phyloP scores from a whole-genome alignment of 2,113 vertebrate genomes.

The Empidonax traillii region DNA sequence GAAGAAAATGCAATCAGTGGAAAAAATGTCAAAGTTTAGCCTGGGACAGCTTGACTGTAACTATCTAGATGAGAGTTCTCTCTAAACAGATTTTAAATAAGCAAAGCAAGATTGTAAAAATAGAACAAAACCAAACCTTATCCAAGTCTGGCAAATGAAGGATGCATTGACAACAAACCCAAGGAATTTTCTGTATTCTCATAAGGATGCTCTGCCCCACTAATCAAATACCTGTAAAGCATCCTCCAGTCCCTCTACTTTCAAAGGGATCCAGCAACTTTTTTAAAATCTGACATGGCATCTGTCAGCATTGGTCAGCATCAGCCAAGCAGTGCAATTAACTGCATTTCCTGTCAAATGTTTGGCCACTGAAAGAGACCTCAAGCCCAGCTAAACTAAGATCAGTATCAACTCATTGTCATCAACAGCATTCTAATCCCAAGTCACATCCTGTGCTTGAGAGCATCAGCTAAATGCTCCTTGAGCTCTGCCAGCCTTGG shows the following conservation, averaged over 20 bases:
- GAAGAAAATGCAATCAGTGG: slow-evolving; percentile 27
- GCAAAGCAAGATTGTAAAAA: not conserved
- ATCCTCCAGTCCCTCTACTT: not conserved
- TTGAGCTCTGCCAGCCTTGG: not conserved
- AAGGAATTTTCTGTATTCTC: not conserved
- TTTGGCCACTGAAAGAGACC: not conserved
- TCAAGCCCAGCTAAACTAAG: not conserved
- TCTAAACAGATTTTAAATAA: not conserved
- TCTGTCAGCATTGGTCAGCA: slow-evolving; percentile 3
- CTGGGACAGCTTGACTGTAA: not conserved
- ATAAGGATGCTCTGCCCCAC: not conserved
- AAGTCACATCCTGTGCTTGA: not conserved
- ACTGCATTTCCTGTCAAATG: slow-evolving; percentile 19
- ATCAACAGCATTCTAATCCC: not conserved
- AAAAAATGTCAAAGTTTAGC: slow-evolving; percentile 38
- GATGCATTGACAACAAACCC: not conserved
- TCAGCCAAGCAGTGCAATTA: slow-evolving; percentile 18
- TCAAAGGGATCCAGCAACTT: not conserved
- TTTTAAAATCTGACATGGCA: slow-evolving; percentile 32
- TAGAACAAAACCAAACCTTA: not conserved
- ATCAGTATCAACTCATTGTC: not conserved
- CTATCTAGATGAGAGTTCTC: not conserved
- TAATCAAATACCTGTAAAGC: slow-evolving; percentile 13
- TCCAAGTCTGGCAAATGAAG: not conserved
- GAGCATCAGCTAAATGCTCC: not conserved